Conservation (phyloP, 2,797 vertebrate species). For the Pogoniulus pusillus region DNA sequence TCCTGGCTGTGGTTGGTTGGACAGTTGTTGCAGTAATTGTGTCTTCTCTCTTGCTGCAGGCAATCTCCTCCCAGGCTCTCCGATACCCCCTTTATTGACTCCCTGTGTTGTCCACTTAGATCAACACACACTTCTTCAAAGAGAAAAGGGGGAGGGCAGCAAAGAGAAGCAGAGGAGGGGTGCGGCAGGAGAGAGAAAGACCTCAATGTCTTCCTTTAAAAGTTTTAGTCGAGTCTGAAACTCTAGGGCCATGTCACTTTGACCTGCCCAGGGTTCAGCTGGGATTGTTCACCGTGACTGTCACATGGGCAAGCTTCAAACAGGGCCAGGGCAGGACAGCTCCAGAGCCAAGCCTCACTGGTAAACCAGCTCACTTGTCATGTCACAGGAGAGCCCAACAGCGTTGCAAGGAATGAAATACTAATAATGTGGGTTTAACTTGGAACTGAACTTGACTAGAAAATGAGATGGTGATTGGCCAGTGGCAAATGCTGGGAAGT, state of each 20-base stretch:
- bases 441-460: background rate
- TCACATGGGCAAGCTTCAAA: background rate
- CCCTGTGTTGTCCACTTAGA: slow-evolving; percentile 66
- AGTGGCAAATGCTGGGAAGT: background rate
- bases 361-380: background rate
- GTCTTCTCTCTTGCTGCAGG: slow-evolving; percentile 74
- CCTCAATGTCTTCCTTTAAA: background rate
- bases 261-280: background rate
- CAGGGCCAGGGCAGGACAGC: background rate
- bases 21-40: slow-evolving; percentile 78
- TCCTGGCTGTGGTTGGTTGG: slow-evolving; percentile 75
- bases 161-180: background rate
- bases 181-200: background rate
- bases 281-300: background rate
- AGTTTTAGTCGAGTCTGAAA: background rate
- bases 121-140: slow-evolving; percentile 53
- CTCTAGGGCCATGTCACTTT: background rate
- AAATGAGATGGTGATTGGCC: background rate
- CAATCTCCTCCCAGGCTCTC: slow-evolving; percentile 66
- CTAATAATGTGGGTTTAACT: background rate
- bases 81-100: slow-evolving; percentile 40
- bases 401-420: background rate
- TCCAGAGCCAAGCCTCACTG: background rate
- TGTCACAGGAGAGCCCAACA: background rate
- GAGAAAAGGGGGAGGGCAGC: background rate